A percentile compares a stretch with the other conserved stretches of the same genome.
phyloP scores from a whole-genome alignment of 2,113 vertebrate genomes.

The Gulo gulo region DNA sequence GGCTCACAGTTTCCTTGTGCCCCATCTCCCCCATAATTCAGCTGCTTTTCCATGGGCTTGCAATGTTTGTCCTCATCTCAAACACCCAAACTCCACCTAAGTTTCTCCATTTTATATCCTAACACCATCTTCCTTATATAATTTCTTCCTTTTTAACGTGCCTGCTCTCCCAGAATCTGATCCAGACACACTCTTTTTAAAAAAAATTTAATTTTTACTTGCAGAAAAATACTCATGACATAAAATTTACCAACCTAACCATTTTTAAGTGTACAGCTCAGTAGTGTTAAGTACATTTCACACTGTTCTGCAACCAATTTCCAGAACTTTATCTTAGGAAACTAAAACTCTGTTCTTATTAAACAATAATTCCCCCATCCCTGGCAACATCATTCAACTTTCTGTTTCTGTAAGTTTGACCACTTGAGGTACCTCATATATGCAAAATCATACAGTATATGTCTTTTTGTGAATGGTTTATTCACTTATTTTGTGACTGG shows the following conservation, averaged over 20 bases:
- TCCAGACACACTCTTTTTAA: background rate
- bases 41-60: background rate
- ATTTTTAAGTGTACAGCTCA: background rate
- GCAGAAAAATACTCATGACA: background rate
- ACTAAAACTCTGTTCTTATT: background rate
- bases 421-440: background rate
- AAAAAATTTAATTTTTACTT: background rate
- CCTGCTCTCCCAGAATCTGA: background rate
- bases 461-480: background rate
- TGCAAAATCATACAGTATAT: background rate
- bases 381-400: background rate
- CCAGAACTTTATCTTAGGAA: background rate
- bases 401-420: background rate
- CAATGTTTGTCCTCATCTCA: background rate
- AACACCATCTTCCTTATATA: background rate
- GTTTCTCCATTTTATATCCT: background rate
- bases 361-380: background rate
- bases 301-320: background rate
- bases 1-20: background rate
- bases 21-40: background rate
- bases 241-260: background rate
- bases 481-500: background rate
- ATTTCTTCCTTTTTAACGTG: background rate
- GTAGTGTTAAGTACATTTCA: background rate
- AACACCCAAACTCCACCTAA: background rate